phyloP scores from a whole-genome alignment of 2,888 invertebrate species.

The Metopia argyrocephala region DNA sequence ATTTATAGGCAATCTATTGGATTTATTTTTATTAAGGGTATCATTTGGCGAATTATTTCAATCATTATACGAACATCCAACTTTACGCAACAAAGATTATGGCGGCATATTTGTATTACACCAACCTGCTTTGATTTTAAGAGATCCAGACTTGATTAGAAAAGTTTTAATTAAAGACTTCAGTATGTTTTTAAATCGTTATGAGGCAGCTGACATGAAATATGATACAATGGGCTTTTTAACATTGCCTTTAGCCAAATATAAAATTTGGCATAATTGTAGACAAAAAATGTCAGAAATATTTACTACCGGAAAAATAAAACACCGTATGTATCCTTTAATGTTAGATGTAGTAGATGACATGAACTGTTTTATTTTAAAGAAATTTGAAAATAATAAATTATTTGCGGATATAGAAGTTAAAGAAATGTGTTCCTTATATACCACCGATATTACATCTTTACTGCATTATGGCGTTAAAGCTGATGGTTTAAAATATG shows the following conservation, averaged over 20 bases:
- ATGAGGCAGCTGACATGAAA: slow-evolving; percentile 71
- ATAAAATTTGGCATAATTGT: slow-evolving; percentile 71
- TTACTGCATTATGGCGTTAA: slow-evolving; percentile 71
- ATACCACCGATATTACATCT: slow-evolving; percentile 75
- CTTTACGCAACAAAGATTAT: slow-evolving; percentile 67
- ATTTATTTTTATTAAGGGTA: slow-evolving; percentile 73
- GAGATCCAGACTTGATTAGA: slow-evolving; percentile 78
- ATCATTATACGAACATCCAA: slow-evolving; percentile 72
- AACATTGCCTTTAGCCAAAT: slow-evolving; percentile 72
- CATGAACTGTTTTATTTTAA: slow-evolving; percentile 68
- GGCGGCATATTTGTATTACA: slow-evolving; percentile 78
- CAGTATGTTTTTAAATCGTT: slow-evolving; percentile 72
- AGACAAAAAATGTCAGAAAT: slow-evolving; percentile 71
- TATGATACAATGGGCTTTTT: slow-evolving; percentile 70
- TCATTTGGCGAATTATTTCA: slow-evolving; percentile 74
- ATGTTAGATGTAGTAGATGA: slow-evolving; percentile 69
- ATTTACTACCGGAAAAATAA: slow-evolving; percentile 72
- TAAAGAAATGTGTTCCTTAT: slow-evolving; percentile 73
- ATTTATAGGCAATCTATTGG: slow-evolving; percentile 77
- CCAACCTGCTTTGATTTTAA: slow-evolving; percentile 77
- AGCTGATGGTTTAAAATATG: slow-evolving; percentile 69
- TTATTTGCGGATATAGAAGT: slow-evolving; percentile 63
- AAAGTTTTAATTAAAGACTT: slow-evolving; percentile 76
- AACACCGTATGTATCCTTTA: slow-evolving; percentile 74
- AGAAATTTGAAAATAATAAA: not conserved